phyloP scores from a whole-genome alignment of 2,888 invertebrate genomes.

The Autographa pulchrina region DNA sequence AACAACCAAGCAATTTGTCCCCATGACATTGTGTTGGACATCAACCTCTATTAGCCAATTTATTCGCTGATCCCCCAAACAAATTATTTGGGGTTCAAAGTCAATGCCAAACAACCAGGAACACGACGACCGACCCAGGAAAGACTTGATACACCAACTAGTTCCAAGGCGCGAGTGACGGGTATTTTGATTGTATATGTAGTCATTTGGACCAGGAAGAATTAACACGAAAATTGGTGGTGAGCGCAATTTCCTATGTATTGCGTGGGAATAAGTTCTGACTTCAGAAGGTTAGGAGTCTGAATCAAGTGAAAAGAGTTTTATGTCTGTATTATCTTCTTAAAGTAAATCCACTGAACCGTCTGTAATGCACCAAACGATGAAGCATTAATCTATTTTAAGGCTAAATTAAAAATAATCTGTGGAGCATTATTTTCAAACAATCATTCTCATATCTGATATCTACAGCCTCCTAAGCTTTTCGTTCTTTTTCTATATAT shows the following conservation, averaged over 20 bases:
- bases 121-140: slow-evolving; percentile 18
- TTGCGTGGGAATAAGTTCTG: neutral
- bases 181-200: neutral
- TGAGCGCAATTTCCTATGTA: neutral
- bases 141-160: neutral
- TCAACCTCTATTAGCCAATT: slow-evolving; percentile 59
- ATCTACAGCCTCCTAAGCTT: no score
- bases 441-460: no score
- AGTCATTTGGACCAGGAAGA: neutral
- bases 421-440: no score
- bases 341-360: no score
- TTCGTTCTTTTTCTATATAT: no score
- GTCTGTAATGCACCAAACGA: no score
- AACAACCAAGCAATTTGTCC: slow-evolving; percentile 38
- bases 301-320: neutral
- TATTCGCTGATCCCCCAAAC: slow-evolving; percentile 59
- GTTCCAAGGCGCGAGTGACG: neutral
- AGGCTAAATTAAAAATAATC: no score
- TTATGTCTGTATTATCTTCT: no score
- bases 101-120: slow-evolving; percentile 64
- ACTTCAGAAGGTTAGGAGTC: neutral
- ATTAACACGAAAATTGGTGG: neutral
- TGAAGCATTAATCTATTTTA: no score
- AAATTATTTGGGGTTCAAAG: slow-evolving; percentile 65
- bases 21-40: slow-evolving; percentile 59